These are phyloP conservation scores for Siniperca obscura DNA, from an alignment of 2,797 vertebrate species.

Conservation along the genomic window DNA sequence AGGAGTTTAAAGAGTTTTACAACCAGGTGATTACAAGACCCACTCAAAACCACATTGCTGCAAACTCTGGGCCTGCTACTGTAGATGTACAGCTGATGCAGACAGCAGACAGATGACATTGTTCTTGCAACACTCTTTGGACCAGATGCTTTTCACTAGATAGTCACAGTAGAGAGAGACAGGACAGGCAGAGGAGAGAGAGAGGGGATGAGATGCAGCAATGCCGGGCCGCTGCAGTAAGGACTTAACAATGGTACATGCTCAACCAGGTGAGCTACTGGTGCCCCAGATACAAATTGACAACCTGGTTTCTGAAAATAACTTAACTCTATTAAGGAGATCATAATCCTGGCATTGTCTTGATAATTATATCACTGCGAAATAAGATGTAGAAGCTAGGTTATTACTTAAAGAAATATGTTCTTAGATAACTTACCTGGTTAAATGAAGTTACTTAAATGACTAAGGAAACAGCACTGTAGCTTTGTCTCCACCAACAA, in stretches of 20 bases:
- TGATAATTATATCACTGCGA: not conserved
- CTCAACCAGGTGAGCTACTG: too few relatives aligned
- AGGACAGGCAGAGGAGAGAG: too few relatives aligned
- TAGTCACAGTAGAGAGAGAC: too few relatives aligned
- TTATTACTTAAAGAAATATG: not conserved
- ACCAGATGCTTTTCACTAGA: too few relatives aligned
- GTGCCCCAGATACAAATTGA: too few relatives aligned
- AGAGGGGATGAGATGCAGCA: too few relatives aligned
- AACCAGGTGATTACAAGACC: constrained; percentile 71
- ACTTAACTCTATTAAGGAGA: too few relatives aligned
- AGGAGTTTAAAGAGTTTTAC: constrained; percentile 84
- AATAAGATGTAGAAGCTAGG: not conserved
- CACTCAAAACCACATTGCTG: not conserved
- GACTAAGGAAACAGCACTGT: not conserved
- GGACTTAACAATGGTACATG: too few relatives aligned
- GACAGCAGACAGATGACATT: not conserved
- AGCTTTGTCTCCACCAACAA: not conserved
- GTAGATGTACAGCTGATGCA: not conserved
- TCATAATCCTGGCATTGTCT: not conserved
- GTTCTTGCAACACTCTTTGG: not conserved
- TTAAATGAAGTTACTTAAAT: not conserved
- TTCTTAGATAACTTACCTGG: not conserved
- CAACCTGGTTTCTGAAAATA: too few relatives aligned
- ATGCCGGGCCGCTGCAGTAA: too few relatives aligned
- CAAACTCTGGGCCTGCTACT: not conserved